Conservation (phyloP, 2,888 invertebrate genomes). For the Himalopsyche anomala region DNA sequence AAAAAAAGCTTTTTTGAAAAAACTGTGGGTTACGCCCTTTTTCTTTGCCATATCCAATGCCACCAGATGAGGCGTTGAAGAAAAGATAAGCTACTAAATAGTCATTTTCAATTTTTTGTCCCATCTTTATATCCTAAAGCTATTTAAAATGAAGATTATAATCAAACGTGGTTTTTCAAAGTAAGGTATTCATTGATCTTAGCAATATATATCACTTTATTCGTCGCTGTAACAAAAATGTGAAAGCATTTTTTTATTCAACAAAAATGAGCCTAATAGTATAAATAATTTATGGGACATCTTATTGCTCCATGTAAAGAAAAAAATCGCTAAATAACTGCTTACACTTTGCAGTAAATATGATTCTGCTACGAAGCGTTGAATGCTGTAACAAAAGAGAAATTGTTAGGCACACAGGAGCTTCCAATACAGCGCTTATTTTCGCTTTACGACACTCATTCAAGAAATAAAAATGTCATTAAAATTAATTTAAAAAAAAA, state of each 20-base stretch:
- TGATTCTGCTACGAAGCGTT: slow-evolving; percentile 38
- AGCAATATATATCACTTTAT: not conserved
- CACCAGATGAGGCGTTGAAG: too few relatives aligned
- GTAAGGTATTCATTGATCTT: not conserved
- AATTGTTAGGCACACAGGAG: not conserved
- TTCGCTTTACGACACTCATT: too few relatives aligned
- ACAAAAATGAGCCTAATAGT: not conserved
- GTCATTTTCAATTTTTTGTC: too few relatives aligned
- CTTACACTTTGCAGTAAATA: slow-evolving; percentile 51
- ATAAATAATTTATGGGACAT: slow-evolving; percentile 30
- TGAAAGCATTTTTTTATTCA: slow-evolving; percentile 8
- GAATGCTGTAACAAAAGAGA: not conserved
- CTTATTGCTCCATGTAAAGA: slow-evolving; percentile 9
- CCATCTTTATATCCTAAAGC: too few relatives aligned
- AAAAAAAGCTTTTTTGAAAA: too few relatives aligned
- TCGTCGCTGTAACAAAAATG: not conserved
- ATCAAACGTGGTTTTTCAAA: too few relatives aligned
- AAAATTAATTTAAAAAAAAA: too few relatives aligned
- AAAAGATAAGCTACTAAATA: too few relatives aligned
- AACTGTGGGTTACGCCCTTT: too few relatives aligned
- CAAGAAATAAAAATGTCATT: too few relatives aligned
- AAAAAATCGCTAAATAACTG: slow-evolving; percentile 46
- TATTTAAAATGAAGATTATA: too few relatives aligned
- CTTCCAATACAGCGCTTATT: not conserved
- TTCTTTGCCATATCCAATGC: too few relatives aligned